These are phyloP conservation scores for Merluccius polli DNA, from an alignment of 2,797 vertebrate species.

Conservation along the genomic window DNA sequence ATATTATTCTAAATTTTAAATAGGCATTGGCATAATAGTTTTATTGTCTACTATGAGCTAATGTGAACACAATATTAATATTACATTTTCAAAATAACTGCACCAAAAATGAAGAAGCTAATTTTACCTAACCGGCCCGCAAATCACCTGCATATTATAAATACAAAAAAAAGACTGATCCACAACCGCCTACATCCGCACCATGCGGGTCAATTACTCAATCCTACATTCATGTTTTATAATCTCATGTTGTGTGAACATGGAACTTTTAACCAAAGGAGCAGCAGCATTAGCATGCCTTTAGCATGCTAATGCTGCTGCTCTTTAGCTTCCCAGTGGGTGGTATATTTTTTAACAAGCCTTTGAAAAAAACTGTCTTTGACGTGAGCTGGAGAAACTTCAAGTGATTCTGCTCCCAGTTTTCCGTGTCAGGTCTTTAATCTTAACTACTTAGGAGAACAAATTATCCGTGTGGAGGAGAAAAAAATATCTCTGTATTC, in stretches of 20 bases:
- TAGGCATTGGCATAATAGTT: too few species aligned
- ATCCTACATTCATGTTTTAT: not conserved
- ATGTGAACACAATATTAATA: too few species aligned
- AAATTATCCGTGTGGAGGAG: not conserved
- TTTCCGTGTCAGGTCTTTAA: not conserved
- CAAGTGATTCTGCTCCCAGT: not conserved
- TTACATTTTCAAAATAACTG: too few species aligned
- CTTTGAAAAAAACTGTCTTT: conserved; percentile 14
- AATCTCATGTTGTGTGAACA: not conserved
- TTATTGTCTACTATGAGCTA: too few species aligned
- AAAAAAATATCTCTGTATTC: not conserved
- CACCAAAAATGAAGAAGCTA: too few species aligned
- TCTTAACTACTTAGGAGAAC: not conserved
- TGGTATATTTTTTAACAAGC: not conserved
- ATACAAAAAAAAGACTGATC: too few species aligned
- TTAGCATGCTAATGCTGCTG: not conserved
- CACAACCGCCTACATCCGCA: too few species aligned
- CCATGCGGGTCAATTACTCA: not conserved
- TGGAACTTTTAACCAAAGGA: not conserved
- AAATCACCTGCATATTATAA: too few species aligned
- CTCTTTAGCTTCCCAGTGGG: not conserved
- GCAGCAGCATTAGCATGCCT: conserved; percentile 2
- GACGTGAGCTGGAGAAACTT: not conserved
- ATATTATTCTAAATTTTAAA: too few species aligned
- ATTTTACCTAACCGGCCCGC: too few species aligned